Conservation (phyloP, 2,797 vertebrate genomes). For the Sternarchorhynchus goeldii region DNA sequence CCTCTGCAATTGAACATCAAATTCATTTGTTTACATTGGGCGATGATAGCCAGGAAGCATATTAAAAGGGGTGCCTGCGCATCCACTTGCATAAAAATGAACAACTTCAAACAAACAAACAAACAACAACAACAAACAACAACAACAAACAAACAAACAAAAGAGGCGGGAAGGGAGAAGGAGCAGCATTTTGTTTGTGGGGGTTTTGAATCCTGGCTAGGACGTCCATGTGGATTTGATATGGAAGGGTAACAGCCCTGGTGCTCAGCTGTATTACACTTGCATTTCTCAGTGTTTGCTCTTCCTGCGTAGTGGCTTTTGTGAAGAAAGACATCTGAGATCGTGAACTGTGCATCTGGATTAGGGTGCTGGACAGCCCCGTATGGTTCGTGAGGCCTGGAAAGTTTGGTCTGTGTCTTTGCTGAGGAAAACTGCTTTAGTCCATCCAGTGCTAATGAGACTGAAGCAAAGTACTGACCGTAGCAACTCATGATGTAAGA, state of each 20-base stretch:
- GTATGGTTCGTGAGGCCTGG: background rate
- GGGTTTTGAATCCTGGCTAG: slow-evolving; percentile 35
- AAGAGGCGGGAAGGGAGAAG: slow-evolving; percentile 53
- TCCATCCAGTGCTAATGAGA: slow-evolving; percentile 16
- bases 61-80: background rate
- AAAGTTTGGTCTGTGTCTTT: slow-evolving; percentile 44
- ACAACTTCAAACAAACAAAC: background rate
- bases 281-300: slow-evolving; percentile 46
- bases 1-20: background rate
- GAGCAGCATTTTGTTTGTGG: slow-evolving; percentile 35
- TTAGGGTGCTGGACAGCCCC: slow-evolving; percentile 56
- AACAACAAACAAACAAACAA: background rate
- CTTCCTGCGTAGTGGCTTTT: slow-evolving; percentile 20
- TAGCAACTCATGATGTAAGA: background rate
- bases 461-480: background rate
- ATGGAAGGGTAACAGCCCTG: slow-evolving; percentile 68
- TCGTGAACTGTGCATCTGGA: slow-evolving; percentile 68
- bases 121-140: too few relatives aligned
- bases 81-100: background rate
- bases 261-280: slow-evolving; percentile 58
- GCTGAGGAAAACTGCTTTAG: slow-evolving; percentile 12
- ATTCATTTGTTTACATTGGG: background rate
- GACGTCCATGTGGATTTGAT: slow-evolving; percentile 66
- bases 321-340: slow-evolving; percentile 24
- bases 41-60: background rate